Base-by-base conservation (phyloP, 2,888 invertebrate genomes). In the Andrena haemorrhoa region DNA sequence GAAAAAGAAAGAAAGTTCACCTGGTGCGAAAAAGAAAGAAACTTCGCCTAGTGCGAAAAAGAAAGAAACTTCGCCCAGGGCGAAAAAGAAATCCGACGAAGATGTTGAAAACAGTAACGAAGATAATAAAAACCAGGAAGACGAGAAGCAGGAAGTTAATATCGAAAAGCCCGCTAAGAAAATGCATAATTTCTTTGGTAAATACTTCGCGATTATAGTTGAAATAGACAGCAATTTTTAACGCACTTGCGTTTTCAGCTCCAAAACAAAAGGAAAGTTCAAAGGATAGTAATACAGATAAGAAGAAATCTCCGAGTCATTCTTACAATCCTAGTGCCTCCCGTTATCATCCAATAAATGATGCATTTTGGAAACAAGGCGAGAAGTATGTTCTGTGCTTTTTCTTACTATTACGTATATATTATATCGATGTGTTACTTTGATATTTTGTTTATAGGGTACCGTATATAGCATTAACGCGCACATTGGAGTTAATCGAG, bases 401-500 rank as follows among this genome's bases (percentile, higher is more conserved):
- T 23, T 26, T 2, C 16, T 33, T 61, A 51, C 16, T 23, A 74
- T 65, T 2, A 29, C 1, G 69, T 41, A 5, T 20, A 0, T 73
- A 10, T n/a, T 66, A 7, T 60, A n/a, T 8, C n/a, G 8, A 12
- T 31, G 64, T 10, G 29, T 23, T 31, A n/a, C 74, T 20, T 49
- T 49, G 49, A 33, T 56, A 65, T 26, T 73, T 84, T 83, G 84
- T 83, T 94, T 94, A 70, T 92, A 98, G 97, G 86, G 97, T 98
- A 56, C 99, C 99, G 0, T 99, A 99, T 93, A 94, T 98, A 83
- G 99, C 99, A 0, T 94, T 99, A 60, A 97, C 99, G 0, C 96
- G 96, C 91, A 99, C 99, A 0, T 95, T 99, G 88, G 97, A 98
- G 92, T 95, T 96, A 74, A 98, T 99, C 75, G 99, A 99, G 94